These are phyloP conservation scores for Dysdera silvatica DNA, from an alignment of 1,140 invertebrate genomes.

Conservation along the genomic window DNA sequence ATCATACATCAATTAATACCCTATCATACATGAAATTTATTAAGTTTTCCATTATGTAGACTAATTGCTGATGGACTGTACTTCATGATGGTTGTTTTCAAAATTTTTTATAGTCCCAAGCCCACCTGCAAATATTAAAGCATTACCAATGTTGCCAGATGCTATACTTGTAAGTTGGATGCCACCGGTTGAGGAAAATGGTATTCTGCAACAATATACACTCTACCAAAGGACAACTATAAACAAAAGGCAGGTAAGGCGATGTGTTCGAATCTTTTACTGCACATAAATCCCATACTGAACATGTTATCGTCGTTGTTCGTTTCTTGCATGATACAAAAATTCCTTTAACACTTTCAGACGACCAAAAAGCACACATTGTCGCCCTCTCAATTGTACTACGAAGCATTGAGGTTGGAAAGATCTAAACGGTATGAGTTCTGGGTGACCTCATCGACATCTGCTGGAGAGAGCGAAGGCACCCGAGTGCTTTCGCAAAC, in stretches of 20 bases:
- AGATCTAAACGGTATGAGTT: slow-evolving; percentile 63
- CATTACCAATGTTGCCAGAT: slow-evolving; percentile 78
- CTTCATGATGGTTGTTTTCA: slow-evolving; percentile 6
- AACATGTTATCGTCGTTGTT: not conserved
- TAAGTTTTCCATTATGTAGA: too few relatives aligned
- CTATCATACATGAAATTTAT: too few relatives aligned
- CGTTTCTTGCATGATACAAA: not conserved
- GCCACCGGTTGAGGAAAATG: slow-evolving; percentile 81
- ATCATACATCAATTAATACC: too few relatives aligned
- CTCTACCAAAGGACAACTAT: slow-evolving; percentile 54
- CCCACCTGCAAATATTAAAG: slow-evolving; percentile 83
- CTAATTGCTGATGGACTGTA: too few relatives aligned
- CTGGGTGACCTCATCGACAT: slow-evolving; percentile 88
- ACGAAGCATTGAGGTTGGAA: slow-evolving; percentile 23
- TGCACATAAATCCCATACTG: too few relatives aligned
- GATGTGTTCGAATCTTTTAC: too few relatives aligned
- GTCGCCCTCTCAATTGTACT: slow-evolving; percentile 21
- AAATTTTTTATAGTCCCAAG: slow-evolving; percentile 68
- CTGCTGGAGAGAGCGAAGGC: slow-evolving; percentile 83
- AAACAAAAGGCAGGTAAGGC: slow-evolving; percentile 16
- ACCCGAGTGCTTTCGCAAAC: slow-evolving; percentile 38
- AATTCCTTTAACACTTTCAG: not conserved
- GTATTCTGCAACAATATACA: slow-evolving; percentile 86
- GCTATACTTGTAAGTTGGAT: slow-evolving; percentile 89
- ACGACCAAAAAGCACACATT: slow-evolving; percentile 26